Evolutionary conservation across 2,888 invertebrate species (phyloP), one percentile per base, ranked within the genome.

Genomic region (Chymomyza fuscimana): DNA sequence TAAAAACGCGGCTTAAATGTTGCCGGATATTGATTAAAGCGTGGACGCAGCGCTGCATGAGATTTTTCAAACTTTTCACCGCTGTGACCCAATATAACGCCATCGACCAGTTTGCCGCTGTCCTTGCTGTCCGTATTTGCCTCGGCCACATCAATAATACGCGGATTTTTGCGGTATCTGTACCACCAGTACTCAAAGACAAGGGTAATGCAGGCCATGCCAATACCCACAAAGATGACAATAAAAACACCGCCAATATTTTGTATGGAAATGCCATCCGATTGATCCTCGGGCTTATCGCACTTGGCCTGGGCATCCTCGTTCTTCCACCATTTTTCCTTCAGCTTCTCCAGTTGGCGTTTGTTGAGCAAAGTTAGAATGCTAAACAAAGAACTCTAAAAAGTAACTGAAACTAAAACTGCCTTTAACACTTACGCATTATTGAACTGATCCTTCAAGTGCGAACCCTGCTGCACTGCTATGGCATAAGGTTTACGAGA

Each of bases 231-330:
- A 89, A 98, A 97, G 76, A 99, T 98, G 0, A 99, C 98, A 66
- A 99, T 97, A 91, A 99, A 99, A 0, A 99, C 99, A 0, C 99
- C 99, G 61, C 98, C 99, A 80, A 99, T 99, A 91, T 99, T 99
- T 89, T 98, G 96, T 73, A 99, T 98, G 72, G 98, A 98, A 89
- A 99, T 99, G 63, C 99, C 99, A 89, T 98, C 99, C 4, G 97
- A 97, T 89, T 98, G 97, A 89, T 98, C 97, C 88, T 97, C 97
- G 67, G 96, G 95, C 80, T 96, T 96, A 82, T 97, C 96, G 86
- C 97, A 97, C 73, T 94, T 94, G 83, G 94, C 94, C 50, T 94
- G 94, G 7, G 94, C 94, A 0, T 95, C 95, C 87, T 98, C 98
- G 76, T 95, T 95, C 83, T 95, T 96, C 99, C 99, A 99, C 99